Base-by-base conservation (phyloP, 2,797 vertebrate species). In the Ibycter americanus region DNA sequence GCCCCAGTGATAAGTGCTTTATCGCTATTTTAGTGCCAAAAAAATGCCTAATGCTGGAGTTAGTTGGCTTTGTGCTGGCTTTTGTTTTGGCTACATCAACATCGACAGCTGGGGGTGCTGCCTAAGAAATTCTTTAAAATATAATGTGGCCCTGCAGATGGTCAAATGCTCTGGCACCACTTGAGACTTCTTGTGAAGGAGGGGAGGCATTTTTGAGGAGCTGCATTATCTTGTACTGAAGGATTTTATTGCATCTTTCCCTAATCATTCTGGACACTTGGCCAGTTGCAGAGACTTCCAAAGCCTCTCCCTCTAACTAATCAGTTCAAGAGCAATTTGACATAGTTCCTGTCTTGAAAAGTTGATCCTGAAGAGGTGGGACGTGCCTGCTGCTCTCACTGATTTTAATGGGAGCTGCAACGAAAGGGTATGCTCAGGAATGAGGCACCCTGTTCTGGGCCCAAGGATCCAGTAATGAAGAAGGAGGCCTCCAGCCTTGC, bases 21-120 rank as follows among this genome's bases (percentile, higher is more conserved):
- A 73, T 68, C 51, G 2, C 31, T 15, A 3, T 25, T 12, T 11
- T 4, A 66, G 34, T 16, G 34, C 81, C 82, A 85, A 66, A 62
- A 38, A 66, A 7, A 29, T 9, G 46, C 47, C 59, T 42, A 18
- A 11, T 18, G 1, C 13, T 54, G 55, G 67, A 40, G 21, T 54
- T 20, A 44, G 52, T 2, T 74, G 26, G 68, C 61, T 38, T 91
- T 65, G 27, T 42, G 21, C 29, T 65, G n/a, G 27, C 38, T 91
- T 16, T 67, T 94, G 94, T 96, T 94, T 92, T 94, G 92, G 49
- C 89, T 92, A 21, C 67, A 40, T 4, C 36, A 73, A 72, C 25
- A 59, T 11, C 1, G 0, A 49, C 40, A 76, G 83, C 81, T 87
- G 74, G 52, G 21, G 25, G 6, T 62, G 54, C 78, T 87, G 74